These are phyloP conservation scores for Pseudotriccus pelzelni DNA, from an alignment of 2,797 vertebrate species.

Conservation along the genomic window DNA sequence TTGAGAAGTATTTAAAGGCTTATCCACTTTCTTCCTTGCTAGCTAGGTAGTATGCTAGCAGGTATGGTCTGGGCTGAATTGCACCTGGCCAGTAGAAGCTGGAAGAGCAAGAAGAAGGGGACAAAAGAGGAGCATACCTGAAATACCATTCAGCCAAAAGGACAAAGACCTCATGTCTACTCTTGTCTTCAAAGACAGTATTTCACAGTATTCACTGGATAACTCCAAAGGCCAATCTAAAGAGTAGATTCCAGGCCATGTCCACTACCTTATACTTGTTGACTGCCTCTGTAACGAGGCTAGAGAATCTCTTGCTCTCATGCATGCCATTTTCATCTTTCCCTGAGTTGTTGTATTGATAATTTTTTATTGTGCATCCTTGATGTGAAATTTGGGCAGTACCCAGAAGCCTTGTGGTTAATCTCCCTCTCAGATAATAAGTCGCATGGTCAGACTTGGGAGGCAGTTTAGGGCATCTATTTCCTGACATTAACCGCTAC, in stretches of 20 bases:
- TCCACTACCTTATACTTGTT: not conserved
- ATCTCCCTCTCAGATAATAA: not conserved
- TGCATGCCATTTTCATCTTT: not conserved
- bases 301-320: not conserved
- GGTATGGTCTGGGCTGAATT: not conserved
- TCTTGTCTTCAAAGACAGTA: not conserved
- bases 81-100: not conserved
- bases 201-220: not conserved
- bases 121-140: not conserved
- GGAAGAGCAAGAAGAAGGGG: not conserved
- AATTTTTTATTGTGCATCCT: not conserved
- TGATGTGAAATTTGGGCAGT: not conserved
- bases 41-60: not conserved
- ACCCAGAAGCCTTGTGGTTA: not conserved
- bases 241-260: not conserved
- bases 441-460: not conserved
- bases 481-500: not conserved
- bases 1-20: not conserved
- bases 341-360: not conserved
- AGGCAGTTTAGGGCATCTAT: not conserved
- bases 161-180: not conserved
- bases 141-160: not conserved
- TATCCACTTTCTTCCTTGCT: not conserved
- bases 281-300: not conserved
- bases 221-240: not conserved